Evolutionary conservation across 2,797 vertebrate species (phyloP), one percentile per base, ranked within the genome.

Genomic region (Pogonophryne albipinna): DNA sequence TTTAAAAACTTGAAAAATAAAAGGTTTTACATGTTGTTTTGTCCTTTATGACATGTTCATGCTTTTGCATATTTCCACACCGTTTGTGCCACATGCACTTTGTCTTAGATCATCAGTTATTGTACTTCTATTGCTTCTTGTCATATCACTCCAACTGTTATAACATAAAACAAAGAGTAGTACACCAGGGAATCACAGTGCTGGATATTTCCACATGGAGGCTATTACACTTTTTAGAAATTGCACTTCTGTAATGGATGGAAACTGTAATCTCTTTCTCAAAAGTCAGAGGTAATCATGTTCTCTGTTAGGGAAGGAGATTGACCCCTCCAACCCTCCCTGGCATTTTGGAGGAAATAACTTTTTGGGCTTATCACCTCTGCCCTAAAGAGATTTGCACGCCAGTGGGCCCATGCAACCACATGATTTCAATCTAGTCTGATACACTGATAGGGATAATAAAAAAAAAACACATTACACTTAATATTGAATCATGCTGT

Each of bases 341-440:
- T 71, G 61, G 67, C 67, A 81, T 86, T 84, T 85, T 47, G 60
- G 49, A 77, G 73, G 82, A 88, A 89, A 87, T 80, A 56, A 65
- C 59, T 83, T 87, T 86, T 80, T 78, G 49, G 74, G 77, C 75
- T 89, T 86, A 87, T 87, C 82, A 83, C 66, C 62, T 71, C 63
- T 61, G 64, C 60, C 74, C 76, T 76, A 50, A 79, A 82, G 73
- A 85, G 72, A 85, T 87, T 80, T 81, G 55, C 20, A 67, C 23
- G 4, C 63, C 63, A 76, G 63, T 34, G 31, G 52, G 50, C 66
- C 53, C 76, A 62, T 70, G 75, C 82, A 70, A 62, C 66, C 80
- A 64, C 76, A 73, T 57, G 77, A 90, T 88, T 89, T 85, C 64
- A 83, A 80, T 90, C 85, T 84, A 56, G 45, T 49, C 13, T 31